phyloP scores from a whole-genome alignment of 23 tunicate species.

The Clavelina lepadiformis region DNA sequence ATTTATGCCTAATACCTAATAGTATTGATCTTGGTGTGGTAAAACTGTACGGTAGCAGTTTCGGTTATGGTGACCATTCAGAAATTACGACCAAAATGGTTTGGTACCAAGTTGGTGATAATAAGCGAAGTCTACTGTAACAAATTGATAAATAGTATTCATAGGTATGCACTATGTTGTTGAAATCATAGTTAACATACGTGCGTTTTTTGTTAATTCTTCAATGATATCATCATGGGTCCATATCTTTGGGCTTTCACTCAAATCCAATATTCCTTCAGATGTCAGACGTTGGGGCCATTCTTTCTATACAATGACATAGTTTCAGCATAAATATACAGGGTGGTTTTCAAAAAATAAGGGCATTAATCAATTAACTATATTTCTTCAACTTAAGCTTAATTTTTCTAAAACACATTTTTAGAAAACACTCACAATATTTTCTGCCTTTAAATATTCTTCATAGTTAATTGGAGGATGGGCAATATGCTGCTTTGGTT shows the following conservation, averaged over 20 bases:
- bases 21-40: too few relatives aligned
- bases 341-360: too few relatives aligned
- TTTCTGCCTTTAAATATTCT: slow-evolving; percentile 32
- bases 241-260: slow-evolving; percentile 14
- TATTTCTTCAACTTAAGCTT: not conserved
- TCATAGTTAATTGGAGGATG: slow-evolving; percentile 58
- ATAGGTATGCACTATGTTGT: not conserved
- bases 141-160: not conserved
- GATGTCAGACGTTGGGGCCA: slow-evolving; percentile 76
- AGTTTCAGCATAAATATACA: too few relatives aligned
- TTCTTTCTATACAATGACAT: slow-evolving; percentile 48
- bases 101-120: not conserved
- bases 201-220: slow-evolving; percentile 41
- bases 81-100: too few relatives aligned
- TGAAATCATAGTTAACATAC: slow-evolving; percentile 8
- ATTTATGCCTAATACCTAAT: too few relatives aligned
- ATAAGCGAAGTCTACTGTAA: not conserved
- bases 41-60: too few relatives aligned
- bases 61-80: too few relatives aligned
- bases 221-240: slow-evolving; percentile 29
- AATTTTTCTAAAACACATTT: not conserved
- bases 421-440: slow-evolving; percentile 20
- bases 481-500: not conserved
- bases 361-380: not conserved
- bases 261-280: slow-evolving; percentile 46